Percentiles rank a stretch among this genome's conserved stretches.
These are phyloP conservation scores for Drosophila glabriapex DNA, from an alignment of 2,888 invertebrate species.

Conservation along the genomic window DNA sequence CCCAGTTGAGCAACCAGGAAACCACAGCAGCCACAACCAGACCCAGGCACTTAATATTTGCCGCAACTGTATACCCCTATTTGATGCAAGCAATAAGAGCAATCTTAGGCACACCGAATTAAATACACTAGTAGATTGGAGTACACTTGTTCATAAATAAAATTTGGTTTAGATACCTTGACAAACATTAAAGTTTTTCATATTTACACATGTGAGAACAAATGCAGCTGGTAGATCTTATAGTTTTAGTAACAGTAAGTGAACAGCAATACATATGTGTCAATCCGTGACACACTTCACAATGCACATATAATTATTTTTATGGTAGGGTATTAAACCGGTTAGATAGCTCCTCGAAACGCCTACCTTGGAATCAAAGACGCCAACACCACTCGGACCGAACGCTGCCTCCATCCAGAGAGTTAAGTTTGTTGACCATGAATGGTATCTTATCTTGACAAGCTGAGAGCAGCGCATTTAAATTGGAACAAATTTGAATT, in stretches of 20 bases:
- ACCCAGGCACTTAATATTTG: constrained; percentile 54
- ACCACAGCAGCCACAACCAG: constrained; percentile 9
- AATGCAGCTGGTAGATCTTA: background rate
- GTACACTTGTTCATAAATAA: background rate
- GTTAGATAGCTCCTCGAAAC: constrained; percentile 48
- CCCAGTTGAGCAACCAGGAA: constrained; percentile 5
- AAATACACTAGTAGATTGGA: background rate
- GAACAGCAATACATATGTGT: background rate
- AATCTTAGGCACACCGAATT: background rate
- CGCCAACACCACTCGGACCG: constrained; percentile 39
- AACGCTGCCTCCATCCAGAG: constrained; percentile 26
- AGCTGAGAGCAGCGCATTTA: constrained; percentile 32
- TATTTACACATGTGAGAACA: background rate
- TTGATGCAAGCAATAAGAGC: constrained; percentile 6
- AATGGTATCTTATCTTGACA: constrained; percentile 70
- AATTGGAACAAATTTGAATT: constrained; percentile 61
- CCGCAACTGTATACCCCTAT: constrained; percentile 62
- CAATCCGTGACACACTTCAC: background rate
- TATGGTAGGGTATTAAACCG: constrained; percentile 39
- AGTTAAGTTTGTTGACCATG: constrained; percentile 61
- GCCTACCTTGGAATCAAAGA: constrained; percentile 54
- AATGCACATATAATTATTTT: background rate
- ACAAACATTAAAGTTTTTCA: background rate
- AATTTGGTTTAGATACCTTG: background rate
- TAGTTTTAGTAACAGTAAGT: too few species aligned